Conservation (phyloP, 2,797 vertebrate species). For the Rhadinocentrus ornatus region DNA sequence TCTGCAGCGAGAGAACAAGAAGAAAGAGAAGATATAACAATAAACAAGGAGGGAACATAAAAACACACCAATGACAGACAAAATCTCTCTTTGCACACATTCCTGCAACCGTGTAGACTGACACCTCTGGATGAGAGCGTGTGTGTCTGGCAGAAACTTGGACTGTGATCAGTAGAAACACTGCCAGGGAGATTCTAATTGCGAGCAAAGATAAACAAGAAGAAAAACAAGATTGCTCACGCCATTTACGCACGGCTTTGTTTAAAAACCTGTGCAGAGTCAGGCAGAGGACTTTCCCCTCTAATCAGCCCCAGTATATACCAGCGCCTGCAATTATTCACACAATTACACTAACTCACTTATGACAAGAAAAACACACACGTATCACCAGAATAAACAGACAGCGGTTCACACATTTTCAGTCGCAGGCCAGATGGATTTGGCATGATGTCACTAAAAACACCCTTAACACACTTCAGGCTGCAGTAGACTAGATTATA, state of each 20-base stretch:
- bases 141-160: conserved; percentile 63
- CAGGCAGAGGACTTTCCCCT: conserved; percentile 71
- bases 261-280: conserved; percentile 49
- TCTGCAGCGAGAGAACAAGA: conserved; percentile 67
- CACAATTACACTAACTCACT: conserved; percentile 82
- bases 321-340: conserved; percentile 79
- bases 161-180: conserved; percentile 56
- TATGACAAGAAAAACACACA: conserved; percentile 84
- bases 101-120: conserved; percentile 46
- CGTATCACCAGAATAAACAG: conserved; percentile 74
- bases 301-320: conserved; percentile 75
- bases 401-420: conserved; percentile 67
- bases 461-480: conserved; percentile 58
- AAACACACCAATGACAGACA: conserved; percentile 55
- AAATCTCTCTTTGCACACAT: conserved; percentile 30
- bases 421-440: conserved; percentile 64
- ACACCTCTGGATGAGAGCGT: conserved; percentile 52
- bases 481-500: conserved; percentile 65
- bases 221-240: conserved; percentile 75
- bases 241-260: conserved; percentile 66
- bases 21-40: conserved; percentile 48
- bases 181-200: conserved; percentile 78
- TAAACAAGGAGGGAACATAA: conserved; percentile 59
- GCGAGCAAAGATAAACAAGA: conserved; percentile 75
- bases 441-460: conserved; percentile 73